These are phyloP conservation scores for Drosophila pectinifera DNA, from an alignment of 1,140 invertebrate species.

Conservation along the genomic window DNA sequence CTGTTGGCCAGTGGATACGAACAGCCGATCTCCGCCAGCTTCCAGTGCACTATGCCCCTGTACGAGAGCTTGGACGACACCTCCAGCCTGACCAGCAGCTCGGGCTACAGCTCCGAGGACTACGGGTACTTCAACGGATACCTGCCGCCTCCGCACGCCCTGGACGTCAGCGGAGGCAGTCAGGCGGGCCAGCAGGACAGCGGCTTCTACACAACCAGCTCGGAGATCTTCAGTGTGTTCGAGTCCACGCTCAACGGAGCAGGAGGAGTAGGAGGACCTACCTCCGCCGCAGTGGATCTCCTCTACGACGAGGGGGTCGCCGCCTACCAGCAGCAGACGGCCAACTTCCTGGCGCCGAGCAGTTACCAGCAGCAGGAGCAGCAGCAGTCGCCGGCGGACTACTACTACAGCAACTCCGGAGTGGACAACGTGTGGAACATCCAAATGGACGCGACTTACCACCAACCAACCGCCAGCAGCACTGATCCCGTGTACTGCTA, in stretches of 20 bases:
- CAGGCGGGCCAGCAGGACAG: conserved; percentile 36
- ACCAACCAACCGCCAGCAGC: conserved; percentile 8
- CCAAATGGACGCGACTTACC: conserved; percentile 69
- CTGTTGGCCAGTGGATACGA: conserved; percentile 37
- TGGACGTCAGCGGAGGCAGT: conserved; percentile 50
- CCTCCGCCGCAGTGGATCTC: conserved; percentile 43
- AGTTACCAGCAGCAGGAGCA: conserved; percentile 53
- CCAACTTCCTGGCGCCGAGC: conserved; percentile 26
- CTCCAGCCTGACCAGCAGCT: conserved; percentile 76
- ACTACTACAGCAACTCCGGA: conserved; percentile 76
- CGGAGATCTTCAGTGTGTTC: conserved; percentile 76
- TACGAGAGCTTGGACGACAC: conserved; percentile 84
- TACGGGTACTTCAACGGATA: conserved; percentile 69
- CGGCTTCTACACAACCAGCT: conserved; percentile 67
- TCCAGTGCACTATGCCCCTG: conserved; percentile 46
- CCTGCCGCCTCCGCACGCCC: conserved; percentile 17
- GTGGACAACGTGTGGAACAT: conserved; percentile 80
- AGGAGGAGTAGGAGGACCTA: conserved; percentile 1
- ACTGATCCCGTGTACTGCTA: conserved; percentile 59
- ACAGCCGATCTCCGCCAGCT: conserved; percentile 27
- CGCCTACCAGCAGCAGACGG: conserved; percentile 54
- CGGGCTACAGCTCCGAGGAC: conserved; percentile 78
- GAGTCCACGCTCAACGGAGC: conserved; percentile 53
- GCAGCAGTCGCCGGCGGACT: conserved; percentile 56
- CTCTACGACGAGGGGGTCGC: conserved; percentile 54